Evolutionary conservation across 2,113 vertebrate species (phyloP).

Genomic region (Capra hircus): DNA sequence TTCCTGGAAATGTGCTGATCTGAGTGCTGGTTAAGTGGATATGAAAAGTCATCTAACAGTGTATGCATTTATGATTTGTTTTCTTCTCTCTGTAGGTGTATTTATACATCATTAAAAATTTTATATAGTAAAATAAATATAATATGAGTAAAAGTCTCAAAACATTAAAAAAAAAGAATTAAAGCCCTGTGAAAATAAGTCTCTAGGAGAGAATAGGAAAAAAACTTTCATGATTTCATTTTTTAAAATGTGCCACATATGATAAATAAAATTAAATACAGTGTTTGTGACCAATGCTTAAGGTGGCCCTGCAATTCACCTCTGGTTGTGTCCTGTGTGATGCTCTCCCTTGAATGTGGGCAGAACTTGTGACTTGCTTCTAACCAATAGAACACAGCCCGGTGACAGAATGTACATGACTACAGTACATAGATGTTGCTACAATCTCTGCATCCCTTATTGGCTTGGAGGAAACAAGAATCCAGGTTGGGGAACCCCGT

Average conservation of each 20-base stretch:
- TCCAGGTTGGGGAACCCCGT: background rate
- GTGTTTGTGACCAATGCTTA: background rate
- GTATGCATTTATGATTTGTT: background rate
- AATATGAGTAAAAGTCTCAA: background rate
- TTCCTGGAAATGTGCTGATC: background rate
- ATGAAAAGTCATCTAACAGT: background rate
- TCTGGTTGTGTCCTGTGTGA: background rate
- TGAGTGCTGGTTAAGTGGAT: background rate
- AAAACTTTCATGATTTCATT: background rate
- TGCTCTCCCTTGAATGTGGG: background rate
- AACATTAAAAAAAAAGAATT: background rate
- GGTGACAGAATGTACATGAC: background rate
- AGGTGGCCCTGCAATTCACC: background rate
- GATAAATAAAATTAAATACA: background rate
- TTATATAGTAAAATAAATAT: background rate
- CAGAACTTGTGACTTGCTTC: background rate
- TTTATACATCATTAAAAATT: background rate
- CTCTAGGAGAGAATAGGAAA: background rate
- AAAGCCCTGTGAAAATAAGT: background rate
- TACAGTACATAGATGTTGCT: background rate
- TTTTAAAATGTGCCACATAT: background rate
- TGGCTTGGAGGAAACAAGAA: background rate
- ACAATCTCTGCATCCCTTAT: background rate
- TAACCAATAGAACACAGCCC: background rate
- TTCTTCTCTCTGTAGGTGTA: background rate